Base-by-base conservation (phyloP, 2,797 vertebrate species). In the Cynopterus sphinx region DNA sequence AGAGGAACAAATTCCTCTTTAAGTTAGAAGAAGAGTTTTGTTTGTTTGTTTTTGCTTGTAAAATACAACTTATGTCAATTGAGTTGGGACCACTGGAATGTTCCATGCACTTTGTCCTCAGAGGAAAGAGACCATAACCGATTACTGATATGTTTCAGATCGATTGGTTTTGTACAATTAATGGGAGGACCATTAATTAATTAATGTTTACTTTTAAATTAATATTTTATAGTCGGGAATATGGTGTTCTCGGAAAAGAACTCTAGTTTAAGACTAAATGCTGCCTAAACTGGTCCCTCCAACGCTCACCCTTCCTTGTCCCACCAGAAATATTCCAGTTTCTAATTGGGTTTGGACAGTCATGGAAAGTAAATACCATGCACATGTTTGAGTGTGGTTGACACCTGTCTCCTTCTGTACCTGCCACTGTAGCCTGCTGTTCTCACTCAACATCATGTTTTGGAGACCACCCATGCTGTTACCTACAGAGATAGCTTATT, bases 161-260 rank as follows among this genome's bases (percentile, higher is more conserved):
- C 51, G 49, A 28, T 57, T 70, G 78, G 15, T 73, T 87, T 88
- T 88, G 4, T 61, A 9, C 28, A 59, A 2, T 75, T 75, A 43
- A 92, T 63, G 46, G 77, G 75, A 92, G 36, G 9, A 22, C 13
- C 46, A 21, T 87, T 93, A 24, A 55, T 79, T 83, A 74, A 67
- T 68, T 63, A 26, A 31, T 33, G 68, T 63, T 93, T 81, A 57
- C 68, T 85, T 90, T 75, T 16, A 63, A 92, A 55, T 82, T 61
- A 57, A 26, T 82, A 17, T 70, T 90, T 90, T 31, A 33, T 83
- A 75, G 33, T 36, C 17, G n/a, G n/a, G n/a, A 87, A 55, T 67
- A 51, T 65, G 26, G 6, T 51, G 7, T 59, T 85, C 83, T 55
- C 59, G 41, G 21, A 59, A 87, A 74, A 67, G 43, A 93, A 85